These are phyloP conservation scores for Nasonia oneida DNA, from an alignment of 2,888 invertebrate genomes.

Conservation along the genomic window DNA sequence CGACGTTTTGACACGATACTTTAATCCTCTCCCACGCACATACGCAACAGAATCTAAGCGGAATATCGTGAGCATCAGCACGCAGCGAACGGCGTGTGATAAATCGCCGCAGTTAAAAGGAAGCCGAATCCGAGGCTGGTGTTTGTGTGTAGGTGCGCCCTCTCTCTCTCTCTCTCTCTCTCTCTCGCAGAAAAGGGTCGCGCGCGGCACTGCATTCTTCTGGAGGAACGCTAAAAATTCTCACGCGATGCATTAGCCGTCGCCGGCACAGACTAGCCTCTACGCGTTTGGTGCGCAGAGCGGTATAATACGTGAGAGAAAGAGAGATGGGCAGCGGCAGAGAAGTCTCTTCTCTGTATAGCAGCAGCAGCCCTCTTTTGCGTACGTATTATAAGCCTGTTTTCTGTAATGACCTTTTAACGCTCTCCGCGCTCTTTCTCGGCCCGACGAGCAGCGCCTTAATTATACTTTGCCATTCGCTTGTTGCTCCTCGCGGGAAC, in stretches of 20 bases:
- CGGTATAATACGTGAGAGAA: too few species aligned
- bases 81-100: conserved; percentile 17
- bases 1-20: too few species aligned
- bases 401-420: conserved; percentile 55
- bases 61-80: neutral
- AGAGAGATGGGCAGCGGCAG: conserved; percentile 46
- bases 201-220: conserved; percentile 40
- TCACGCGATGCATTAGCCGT: conserved; percentile 55
- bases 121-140: conserved; percentile 39
- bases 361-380: neutral
- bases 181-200: conserved; percentile 56
- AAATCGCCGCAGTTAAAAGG: conserved; percentile 49
- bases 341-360: neutral
- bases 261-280: neutral
- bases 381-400: conserved; percentile 2
- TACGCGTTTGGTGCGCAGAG: too few species aligned
- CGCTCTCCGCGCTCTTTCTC: neutral
- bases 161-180: too few species aligned
- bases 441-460: neutral
- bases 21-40: too few species aligned
- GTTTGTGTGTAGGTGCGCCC: neutral
- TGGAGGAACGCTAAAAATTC: conserved; percentile 49
- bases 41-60: neutral
- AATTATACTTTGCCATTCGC: conserved; percentile 13
- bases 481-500: too few species aligned